Evolutionary conservation across 2,113 vertebrate species (phyloP), one percentile per base, ranked within the genome.

Genomic region (Brienomyrus brachyistius): DNA sequence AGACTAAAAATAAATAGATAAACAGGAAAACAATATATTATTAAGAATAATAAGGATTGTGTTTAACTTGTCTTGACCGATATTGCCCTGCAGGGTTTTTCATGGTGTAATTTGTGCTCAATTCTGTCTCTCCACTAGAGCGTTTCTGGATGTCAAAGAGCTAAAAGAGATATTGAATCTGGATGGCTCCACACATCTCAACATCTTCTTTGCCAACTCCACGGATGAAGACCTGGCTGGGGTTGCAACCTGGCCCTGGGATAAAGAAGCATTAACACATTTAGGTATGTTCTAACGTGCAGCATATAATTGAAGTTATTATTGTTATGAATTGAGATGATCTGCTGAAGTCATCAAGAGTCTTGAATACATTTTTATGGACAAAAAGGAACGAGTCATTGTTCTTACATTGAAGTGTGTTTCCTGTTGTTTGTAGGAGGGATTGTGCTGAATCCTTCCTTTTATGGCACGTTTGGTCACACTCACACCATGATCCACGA

Each of bases 401-500:
- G 23, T 62, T 62, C 35, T 74, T 15, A 35, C n/a, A 15, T n/a
- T 5, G 4, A 74, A 74, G 4, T 19, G 1, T 74, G 50, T 43
- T 6, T 40, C 45, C 21, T 85, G 17, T 51, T 27, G 92, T 90
- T 86, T 86, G 13, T 90, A 98, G 98, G 98, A 48, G 98, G 98
- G 47, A 99, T 99, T 59, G 98, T 99, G 90, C 95, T 99, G 93
- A 99, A 99, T 27, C 98, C 98, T 0, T 98, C 98, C 40, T 99
- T 99, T 93, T 99, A 99, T 0, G 98, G 98, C 0, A 97, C 97
- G n/a, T 97, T 97, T n/a, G 98, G 98, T 27, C 98, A 99, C 93
- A 99, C 98, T 0, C 97, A 99, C 94, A 99, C 98, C 2, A 99
- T 99, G 98, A 97, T 99, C 93, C 98, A 99, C 4, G 98, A 99